Percentiles rank a stretch among this genome's conserved stretches.
phyloP scores from a whole-genome alignment of 2,888 invertebrate species.

The Micoletzkya japonica region DNA sequence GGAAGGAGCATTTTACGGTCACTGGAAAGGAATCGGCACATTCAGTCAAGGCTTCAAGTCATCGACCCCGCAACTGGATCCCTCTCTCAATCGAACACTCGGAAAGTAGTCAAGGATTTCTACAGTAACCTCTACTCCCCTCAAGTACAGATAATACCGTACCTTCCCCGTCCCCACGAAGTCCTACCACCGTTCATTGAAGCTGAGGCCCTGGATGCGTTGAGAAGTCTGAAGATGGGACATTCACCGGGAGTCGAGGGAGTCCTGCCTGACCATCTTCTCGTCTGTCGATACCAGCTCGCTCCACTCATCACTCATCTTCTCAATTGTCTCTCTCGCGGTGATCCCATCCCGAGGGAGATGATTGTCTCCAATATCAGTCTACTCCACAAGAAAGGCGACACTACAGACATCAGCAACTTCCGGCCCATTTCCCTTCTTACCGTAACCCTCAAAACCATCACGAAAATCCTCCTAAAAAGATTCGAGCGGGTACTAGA shows the following conservation, averaged over 20 bases:
- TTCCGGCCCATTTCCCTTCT: slow-evolving; percentile 7
- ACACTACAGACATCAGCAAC: not conserved
- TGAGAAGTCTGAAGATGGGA: not conserved
- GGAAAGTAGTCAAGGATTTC: not conserved
- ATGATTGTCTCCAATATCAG: not conserved
- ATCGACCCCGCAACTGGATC: not conserved
- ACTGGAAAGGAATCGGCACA: too few relatives aligned
- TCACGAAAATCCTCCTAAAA: not conserved
- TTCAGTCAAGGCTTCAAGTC: too few relatives aligned
- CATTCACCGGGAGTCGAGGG: not conserved
- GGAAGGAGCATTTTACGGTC: too few relatives aligned
- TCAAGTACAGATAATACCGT: not conserved
- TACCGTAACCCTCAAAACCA: not conserved
- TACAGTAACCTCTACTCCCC: not conserved
- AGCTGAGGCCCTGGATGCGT: not conserved
- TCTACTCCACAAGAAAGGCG: not conserved
- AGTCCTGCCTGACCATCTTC: not conserved
- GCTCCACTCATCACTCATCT: not conserved
- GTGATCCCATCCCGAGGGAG: not conserved
- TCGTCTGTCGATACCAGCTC: not conserved
- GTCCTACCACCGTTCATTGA: not conserved
- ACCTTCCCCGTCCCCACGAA: not conserved
- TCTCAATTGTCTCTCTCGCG: not conserved
- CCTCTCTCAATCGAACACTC: not conserved
- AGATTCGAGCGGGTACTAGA: not conserved